Base-by-base conservation (phyloP, 2,888 invertebrate genomes). In the Entomobrya proxima region DNA sequence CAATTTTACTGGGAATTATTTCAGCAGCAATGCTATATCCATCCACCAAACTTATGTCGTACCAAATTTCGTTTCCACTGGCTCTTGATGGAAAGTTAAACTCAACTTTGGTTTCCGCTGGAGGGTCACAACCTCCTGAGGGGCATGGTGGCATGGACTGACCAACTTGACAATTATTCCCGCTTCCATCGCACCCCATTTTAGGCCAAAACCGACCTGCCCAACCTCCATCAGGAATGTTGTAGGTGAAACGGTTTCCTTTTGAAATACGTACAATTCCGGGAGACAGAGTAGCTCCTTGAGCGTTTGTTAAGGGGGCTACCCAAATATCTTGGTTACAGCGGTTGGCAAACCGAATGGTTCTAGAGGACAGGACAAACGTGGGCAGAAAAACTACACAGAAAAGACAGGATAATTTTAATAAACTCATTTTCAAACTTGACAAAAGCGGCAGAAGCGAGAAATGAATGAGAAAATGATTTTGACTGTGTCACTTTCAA, bases 1-100 rank as follows among this genome's bases (percentile, higher is more conserved):
- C 44, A 76, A 77, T 47, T 9, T 74, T 47, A 64, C 86, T 88
- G 11, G 89, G 89, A 21, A 81, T 74, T 27, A 89, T 88, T 82
- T 89, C 88, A 18, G 91, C 91, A 77, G 91, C 90, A 7, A 92
- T 86, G 89, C 93, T 93, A 91, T 92, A 93, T 6, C 93, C 93
- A 90, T 93, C 93, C 18, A 93, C 93, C 44, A 93, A 90, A 21
- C 92, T 92, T 78, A 93, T 91, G 88, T 93, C 93, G 90, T 93
- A 93, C 90, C 91, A 93, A 90, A 93, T 93, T 80, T 91, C 89
- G 37, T 92, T 91, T 61, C 91, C 91, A 44, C 87, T 90, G 2
- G 92, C 92, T 77, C 90, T 91, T 18, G 92, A 89, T 1, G 88
- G 88, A 82, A 88, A 89, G 78, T 87, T 86, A 55, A 89, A 89